Evolutionary conservation across 2,797 vertebrate species (phyloP).

Genomic region (Dendrocincla tyrannina): DNA sequence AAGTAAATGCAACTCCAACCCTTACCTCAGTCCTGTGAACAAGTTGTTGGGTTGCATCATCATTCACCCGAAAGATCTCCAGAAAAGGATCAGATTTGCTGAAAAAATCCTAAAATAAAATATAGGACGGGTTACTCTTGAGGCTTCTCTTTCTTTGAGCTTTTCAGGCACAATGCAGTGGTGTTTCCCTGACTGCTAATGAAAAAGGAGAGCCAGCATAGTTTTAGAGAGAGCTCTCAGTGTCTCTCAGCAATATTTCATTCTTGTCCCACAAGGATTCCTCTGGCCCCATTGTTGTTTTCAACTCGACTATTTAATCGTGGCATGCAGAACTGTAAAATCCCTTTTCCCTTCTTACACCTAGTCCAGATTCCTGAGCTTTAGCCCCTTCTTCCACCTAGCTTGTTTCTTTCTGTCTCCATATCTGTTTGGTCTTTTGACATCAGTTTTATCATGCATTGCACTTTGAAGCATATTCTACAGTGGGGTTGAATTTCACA

Average conservation of each 20-base stretch:
- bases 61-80: conserved; percentile 97
- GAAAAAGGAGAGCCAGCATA: neutral
- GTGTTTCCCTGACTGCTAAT: neutral
- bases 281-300: neutral
- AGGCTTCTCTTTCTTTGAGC: neutral
- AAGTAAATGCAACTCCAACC: neutral
- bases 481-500: neutral
- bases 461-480: neutral
- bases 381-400: neutral
- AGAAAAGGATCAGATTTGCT: conserved; percentile 99
- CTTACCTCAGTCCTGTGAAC: conserved; percentile 97
- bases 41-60: conserved; percentile 94
- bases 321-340: neutral
- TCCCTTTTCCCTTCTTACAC: neutral
- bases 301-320: neutral
- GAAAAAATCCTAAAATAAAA: conserved; percentile 93
- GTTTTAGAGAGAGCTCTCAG: neutral
- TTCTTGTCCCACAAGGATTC: neutral
- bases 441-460: neutral
- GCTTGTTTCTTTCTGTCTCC: neutral
- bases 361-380: neutral
- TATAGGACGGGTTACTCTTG: conserved; percentile 13
- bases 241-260: neutral
- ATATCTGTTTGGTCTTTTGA: neutral
- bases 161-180: neutral